Evolutionary conservation across 1,140 invertebrate species (phyloP).

Genomic region (Andrena cerasifolii): DNA sequence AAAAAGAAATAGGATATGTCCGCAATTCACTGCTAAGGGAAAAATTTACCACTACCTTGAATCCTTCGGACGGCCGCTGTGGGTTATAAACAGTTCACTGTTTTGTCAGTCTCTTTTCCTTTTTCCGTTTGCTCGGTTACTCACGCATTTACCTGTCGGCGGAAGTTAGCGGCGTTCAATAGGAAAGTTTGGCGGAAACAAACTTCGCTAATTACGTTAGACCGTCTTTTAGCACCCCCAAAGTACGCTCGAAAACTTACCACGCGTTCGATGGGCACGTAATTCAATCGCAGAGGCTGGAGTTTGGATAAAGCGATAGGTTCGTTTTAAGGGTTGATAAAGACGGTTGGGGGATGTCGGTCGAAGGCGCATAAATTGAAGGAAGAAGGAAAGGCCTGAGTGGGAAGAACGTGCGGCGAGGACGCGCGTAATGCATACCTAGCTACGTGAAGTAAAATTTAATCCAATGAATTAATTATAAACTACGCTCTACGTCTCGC

Average conservation of each 20-base stretch:
- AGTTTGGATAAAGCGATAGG: not conserved
- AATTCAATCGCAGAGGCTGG: not conserved
- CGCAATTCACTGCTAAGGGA: no score
- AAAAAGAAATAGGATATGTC: no score
- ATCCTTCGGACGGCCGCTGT: no score
- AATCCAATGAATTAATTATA: conserved; percentile 76
- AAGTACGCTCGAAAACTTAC: not conserved
- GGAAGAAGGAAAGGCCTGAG: not conserved
- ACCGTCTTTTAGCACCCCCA: not conserved
- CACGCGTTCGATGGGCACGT: not conserved
- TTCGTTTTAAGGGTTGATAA: conserved; percentile 19
- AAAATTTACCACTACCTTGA: no score
- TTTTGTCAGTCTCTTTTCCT: not conserved
- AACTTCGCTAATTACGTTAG: conserved; percentile 1
- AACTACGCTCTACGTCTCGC: conserved; percentile 61
- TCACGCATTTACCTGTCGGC: not conserved
- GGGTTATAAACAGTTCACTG: no score
- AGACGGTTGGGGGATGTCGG: not conserved
- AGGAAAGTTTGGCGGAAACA: conserved; percentile 1
- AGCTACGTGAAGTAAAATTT: conserved; percentile 68
- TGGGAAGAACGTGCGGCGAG: not conserved
- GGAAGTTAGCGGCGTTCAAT: conserved; percentile 1
- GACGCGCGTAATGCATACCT: conserved; percentile 62
- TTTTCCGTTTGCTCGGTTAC: not conserved
- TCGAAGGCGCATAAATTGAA: not conserved